Conservation (phyloP, 1,140 invertebrate species). For the Parasteatoda tepidariorum region DNA sequence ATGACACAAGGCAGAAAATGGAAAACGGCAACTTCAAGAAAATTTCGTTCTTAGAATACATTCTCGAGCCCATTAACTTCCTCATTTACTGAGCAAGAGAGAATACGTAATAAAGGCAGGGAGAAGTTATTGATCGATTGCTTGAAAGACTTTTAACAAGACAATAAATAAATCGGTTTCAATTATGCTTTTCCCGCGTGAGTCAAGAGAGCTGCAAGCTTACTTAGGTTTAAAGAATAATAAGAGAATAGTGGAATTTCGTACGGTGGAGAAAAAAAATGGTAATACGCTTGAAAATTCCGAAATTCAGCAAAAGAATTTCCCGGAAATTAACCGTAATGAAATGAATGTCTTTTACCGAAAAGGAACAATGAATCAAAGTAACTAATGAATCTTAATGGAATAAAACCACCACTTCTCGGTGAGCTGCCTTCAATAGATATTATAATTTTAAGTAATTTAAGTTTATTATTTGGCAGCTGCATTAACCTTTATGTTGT, state of each 20-base stretch:
- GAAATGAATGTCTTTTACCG: constrained; percentile 3
- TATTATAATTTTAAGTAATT: not conserved
- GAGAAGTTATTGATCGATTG: constrained; percentile 44
- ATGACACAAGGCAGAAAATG: not conserved
- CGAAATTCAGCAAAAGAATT: constrained; percentile 2
- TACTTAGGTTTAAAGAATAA: not conserved
- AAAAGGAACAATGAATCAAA: constrained; percentile 36
- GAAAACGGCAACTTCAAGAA: not conserved
- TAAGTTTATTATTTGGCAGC: not conserved
- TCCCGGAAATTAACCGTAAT: constrained; percentile 36
- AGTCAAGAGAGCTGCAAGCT: not conserved
- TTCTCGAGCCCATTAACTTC: constrained; percentile 27
- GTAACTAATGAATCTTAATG: constrained; percentile 23
- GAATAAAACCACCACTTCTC: constrained; percentile 1
- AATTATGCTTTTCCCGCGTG: constrained; percentile 32
- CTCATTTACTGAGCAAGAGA: constrained; percentile 17
- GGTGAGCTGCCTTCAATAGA: not conserved
- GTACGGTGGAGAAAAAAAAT: not conserved
- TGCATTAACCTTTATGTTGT: not conserved
- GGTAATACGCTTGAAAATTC: not conserved
- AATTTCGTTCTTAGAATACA: not conserved
- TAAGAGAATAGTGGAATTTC: not conserved
- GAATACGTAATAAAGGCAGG: constrained; percentile 1
- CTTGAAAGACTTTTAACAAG: constrained; percentile 32
- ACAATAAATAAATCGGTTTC: constrained; percentile 55